Evolutionary conservation across 2,888 invertebrate species (phyloP).

Genomic region (Rhorus exstirpatorius): DNA sequence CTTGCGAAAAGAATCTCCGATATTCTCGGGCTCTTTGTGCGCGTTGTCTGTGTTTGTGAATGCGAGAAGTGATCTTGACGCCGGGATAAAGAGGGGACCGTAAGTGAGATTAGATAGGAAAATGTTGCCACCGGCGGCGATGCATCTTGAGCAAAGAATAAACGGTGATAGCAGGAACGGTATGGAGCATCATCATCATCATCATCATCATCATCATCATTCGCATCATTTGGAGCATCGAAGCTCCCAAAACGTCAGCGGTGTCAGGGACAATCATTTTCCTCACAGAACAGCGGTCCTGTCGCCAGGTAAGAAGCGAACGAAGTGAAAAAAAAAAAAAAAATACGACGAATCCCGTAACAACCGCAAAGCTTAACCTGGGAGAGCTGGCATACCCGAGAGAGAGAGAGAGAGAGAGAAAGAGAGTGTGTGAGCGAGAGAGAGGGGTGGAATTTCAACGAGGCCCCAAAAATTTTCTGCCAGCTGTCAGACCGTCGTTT

Average conservation of each 20-base stretch:
- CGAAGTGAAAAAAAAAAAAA: not conserved
- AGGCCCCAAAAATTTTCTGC: constrained; percentile 17
- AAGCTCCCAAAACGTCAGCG: constrained; percentile 69
- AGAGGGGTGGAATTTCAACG: not conserved
- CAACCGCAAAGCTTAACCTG: not conserved
- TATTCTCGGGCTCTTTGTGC: too few relatives aligned
- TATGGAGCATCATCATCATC: constrained; percentile 75
- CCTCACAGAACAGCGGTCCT: constrained; percentile 73
- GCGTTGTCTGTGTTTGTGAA: too few relatives aligned
- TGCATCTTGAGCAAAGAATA: constrained; percentile 78
- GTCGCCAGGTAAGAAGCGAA: constrained; percentile 75
- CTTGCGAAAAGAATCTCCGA: too few relatives aligned
- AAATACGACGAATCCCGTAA: not conserved
- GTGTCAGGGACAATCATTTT: constrained; percentile 72
- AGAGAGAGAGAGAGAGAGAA: not conserved
- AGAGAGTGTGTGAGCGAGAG: not conserved
- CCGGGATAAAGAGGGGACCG: not conserved
- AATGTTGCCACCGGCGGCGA: constrained; percentile 78
- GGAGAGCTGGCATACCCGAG: not conserved
- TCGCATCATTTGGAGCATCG: constrained; percentile 74
- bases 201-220: constrained; percentile 74
- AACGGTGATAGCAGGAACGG: constrained; percentile 74
- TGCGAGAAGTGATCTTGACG: too few relatives aligned
- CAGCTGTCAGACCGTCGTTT: constrained; percentile 47
- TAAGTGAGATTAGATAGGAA: constrained; percentile 28